phyloP scores from a whole-genome alignment of 1,140 invertebrate genomes.

The Bombus superbus region DNA sequence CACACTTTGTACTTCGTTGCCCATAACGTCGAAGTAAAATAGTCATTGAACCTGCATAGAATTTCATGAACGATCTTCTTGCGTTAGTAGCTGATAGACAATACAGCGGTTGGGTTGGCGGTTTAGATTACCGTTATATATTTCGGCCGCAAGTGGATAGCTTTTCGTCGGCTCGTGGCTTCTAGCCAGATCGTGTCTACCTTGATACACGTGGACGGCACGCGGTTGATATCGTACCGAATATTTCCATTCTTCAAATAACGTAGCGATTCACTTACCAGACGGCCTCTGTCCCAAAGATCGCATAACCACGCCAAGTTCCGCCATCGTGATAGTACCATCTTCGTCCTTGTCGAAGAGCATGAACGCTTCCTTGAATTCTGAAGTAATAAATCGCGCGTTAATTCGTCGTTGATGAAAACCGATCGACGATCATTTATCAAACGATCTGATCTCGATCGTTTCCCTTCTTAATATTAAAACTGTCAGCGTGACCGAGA shows the following conservation, averaged over 20 bases:
- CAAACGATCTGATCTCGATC: too few species aligned
- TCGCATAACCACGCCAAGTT: slow-evolving; percentile 94
- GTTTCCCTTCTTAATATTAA: background rate
- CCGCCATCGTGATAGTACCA: slow-evolving; percentile 94
- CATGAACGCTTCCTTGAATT: slow-evolving; percentile 97
- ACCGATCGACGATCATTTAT: too few species aligned
- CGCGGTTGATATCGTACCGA: background rate
- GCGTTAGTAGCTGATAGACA: background rate
- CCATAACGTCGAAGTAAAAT: background rate
- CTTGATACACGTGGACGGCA: slow-evolving; percentile 20
- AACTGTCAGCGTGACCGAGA: background rate
- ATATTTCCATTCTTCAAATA: background rate
- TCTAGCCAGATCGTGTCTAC: slow-evolving; percentile 32
- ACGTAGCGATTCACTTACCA: slow-evolving; percentile 83
- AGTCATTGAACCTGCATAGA: too few species aligned
- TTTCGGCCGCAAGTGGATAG: slow-evolving; percentile 25
- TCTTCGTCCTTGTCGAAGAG: slow-evolving; percentile 97
- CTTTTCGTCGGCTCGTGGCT: slow-evolving; percentile 43
- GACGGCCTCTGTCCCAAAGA: slow-evolving; percentile 94
- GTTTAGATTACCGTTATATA: slow-evolving; percentile 19
- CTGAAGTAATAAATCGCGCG: slow-evolving; percentile 80
- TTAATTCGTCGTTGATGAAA: too few species aligned
- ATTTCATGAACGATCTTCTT: background rate
- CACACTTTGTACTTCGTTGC: background rate
- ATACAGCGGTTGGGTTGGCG: background rate